phyloP scores from a whole-genome alignment of 1,140 invertebrate genomes.

The Dolichoris vasculosae region DNA sequence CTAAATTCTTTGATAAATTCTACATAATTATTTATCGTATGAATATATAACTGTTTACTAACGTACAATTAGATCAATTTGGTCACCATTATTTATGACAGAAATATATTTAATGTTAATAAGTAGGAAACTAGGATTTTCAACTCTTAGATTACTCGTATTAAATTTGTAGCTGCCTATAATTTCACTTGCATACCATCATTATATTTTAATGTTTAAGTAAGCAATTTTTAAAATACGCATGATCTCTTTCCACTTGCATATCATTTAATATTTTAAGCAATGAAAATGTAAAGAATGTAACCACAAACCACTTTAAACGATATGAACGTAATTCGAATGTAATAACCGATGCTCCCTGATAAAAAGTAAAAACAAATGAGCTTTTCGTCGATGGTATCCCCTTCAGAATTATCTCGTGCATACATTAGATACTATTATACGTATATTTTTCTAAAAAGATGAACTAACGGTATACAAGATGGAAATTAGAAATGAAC shows the following conservation, averaged over 20 bases:
- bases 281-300: slow-evolving; percentile 17
- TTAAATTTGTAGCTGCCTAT: neutral
- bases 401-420: neutral
- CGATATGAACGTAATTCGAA: neutral
- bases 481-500: slow-evolving; percentile 30
- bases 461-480: neutral
- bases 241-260: neutral
- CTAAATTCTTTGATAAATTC: neutral
- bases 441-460: neutral
- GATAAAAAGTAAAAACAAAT: neutral
- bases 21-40: neutral
- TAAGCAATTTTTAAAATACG: neutral
- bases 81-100: neutral
- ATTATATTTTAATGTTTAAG: slow-evolving; percentile 12
- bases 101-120: neutral
- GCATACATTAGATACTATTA: slow-evolving; percentile 42
- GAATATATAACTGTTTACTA: neutral
- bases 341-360: neutral
- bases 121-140: slow-evolving; percentile 1
- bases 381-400: neutral
- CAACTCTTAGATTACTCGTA: neutral
- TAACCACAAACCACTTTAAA: neutral
- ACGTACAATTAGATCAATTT: neutral
- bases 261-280: neutral
- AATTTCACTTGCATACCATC: neutral